Evolutionary conservation across 2,888 invertebrate species (phyloP).

Genomic region (Cephalotes varians): DNA sequence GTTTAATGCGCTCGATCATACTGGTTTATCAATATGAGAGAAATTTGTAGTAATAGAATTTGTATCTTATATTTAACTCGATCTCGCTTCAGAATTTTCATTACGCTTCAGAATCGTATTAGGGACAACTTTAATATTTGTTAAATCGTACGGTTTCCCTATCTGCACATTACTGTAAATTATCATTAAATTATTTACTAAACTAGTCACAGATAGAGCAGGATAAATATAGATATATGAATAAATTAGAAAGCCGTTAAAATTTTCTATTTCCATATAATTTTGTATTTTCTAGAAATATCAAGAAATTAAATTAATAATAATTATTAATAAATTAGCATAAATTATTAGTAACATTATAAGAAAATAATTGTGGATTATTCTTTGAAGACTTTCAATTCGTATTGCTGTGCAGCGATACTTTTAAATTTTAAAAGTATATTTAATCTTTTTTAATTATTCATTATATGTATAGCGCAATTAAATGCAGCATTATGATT

Average conservation of each 20-base stretch:
- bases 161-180: conserved; percentile 27
- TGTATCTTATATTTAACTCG: conserved; percentile 14
- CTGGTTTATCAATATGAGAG: background rate
- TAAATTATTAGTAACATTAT: background rate
- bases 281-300: background rate
- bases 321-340: background rate
- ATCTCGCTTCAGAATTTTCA: conserved; percentile 11
- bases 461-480: background rate
- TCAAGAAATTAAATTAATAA: conserved; percentile 3
- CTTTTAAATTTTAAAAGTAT: background rate
- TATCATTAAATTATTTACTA: conserved; percentile 19
- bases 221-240: background rate
- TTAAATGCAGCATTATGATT: background rate
- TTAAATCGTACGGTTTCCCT: conserved; percentile 4
- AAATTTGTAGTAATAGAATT: no score
- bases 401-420: background rate
- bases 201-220: background rate
- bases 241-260: conserved; percentile 12
- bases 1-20: background rate
- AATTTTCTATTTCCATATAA: background rate
- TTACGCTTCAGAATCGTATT: conserved; percentile 23
- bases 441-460: background rate
- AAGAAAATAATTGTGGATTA: background rate
- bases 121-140: background rate
- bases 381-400: conserved; percentile 6